Conservation (phyloP, 2,797 vertebrate genomes). For the Poecilia gillii region DNA sequence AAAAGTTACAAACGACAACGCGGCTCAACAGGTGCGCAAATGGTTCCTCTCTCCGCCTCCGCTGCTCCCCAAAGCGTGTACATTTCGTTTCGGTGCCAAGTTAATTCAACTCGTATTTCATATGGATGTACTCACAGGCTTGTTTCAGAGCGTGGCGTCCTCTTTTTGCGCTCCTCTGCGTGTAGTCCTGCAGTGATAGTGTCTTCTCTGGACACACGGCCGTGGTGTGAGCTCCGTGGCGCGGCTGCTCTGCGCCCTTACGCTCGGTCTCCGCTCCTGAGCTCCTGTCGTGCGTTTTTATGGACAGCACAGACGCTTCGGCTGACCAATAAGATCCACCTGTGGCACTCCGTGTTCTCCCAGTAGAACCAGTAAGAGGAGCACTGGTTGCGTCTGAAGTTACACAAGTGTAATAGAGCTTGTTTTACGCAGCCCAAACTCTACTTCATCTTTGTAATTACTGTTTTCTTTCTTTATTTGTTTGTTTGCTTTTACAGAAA, state of each 20-base stretch:
- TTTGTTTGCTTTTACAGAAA: not conserved
- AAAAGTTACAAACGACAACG: constrained; percentile 32
- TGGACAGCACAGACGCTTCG: constrained; percentile 49
- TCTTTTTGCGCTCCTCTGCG: constrained; percentile 8
- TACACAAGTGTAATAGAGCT: not conserved
- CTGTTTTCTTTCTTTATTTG: not conserved
- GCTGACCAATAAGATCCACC: constrained; percentile 76
- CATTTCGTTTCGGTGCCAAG: not conserved
- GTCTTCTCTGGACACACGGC: constrained; percentile 18
- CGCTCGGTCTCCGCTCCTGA: constrained; percentile 46
- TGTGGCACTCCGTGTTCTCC: constrained; percentile 19
- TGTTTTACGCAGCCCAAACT: not conserved
- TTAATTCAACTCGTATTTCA: not conserved
- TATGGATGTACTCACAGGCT: constrained; percentile 52
- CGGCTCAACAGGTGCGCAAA: constrained; percentile 46
- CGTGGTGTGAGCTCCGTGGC: constrained; percentile 42
- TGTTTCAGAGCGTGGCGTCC: not conserved
- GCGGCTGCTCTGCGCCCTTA: constrained; percentile 58
- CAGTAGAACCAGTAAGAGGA: constrained; percentile 26
- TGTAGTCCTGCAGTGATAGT: constrained; percentile 44
- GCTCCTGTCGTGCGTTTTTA: constrained; percentile 58
- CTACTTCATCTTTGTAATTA: too few relatives aligned
- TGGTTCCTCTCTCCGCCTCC: constrained; percentile 15
- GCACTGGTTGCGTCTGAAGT: constrained; percentile 12
- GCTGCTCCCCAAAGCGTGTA: constrained; percentile 1